Conservation (phyloP, 2,888 invertebrate genomes). For the Mimumesa dahlbomi region DNA sequence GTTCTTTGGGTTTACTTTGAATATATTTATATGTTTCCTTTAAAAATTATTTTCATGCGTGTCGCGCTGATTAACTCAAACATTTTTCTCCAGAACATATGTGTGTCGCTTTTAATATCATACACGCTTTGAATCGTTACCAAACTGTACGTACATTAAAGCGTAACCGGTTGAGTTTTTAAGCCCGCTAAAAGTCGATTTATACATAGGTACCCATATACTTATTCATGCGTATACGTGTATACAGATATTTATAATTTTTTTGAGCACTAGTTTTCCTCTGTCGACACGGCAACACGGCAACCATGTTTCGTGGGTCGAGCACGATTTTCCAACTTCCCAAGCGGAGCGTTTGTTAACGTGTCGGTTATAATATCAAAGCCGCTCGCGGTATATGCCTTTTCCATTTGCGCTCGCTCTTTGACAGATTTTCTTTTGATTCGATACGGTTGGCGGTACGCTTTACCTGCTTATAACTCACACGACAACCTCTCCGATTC, state of each 20-base stretch:
- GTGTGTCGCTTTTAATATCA: no score
- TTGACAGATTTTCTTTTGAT: constrained; percentile 78
- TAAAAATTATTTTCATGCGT: no score
- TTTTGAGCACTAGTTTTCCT: constrained; percentile 56
- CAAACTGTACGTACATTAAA: no score
- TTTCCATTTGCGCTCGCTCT: constrained; percentile 74
- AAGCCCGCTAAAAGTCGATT: no score
- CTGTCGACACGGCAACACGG: constrained; percentile 35
- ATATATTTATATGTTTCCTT: no score
- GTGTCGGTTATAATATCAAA: constrained; percentile 69
- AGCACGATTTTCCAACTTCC: constrained; percentile 40
- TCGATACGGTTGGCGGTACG: constrained; percentile 61
- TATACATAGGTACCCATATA: no score
- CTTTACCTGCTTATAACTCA: constrained; percentile 24
- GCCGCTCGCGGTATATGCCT: constrained; percentile 49
- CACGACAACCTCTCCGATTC: constrained; percentile 25
- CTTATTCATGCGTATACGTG: not conserved
- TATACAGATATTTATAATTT: constrained; percentile 44
- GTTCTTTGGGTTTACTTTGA: no score
- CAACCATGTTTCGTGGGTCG: constrained; percentile 50
- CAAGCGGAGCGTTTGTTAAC: constrained; percentile 46
- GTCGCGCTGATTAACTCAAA: no score
- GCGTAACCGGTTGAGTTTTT: no score
- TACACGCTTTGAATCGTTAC: no score
- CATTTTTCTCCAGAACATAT: no score